These are phyloP conservation scores for Sussaba pulchella DNA, from an alignment of 2,888 invertebrate genomes.

Conservation along the genomic window DNA sequence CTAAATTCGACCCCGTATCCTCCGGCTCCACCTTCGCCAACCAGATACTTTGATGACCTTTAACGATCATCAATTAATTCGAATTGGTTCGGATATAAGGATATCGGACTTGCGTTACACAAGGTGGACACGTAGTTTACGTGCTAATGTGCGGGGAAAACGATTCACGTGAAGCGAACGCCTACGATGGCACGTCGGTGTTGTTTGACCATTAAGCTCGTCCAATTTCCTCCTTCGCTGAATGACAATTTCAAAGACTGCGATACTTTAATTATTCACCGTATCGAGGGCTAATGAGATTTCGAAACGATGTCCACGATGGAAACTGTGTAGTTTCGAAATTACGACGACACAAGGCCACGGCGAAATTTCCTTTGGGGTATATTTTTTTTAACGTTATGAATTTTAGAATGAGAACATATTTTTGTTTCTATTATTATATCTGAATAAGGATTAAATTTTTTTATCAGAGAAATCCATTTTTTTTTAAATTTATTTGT, in stretches of 20 bases:
- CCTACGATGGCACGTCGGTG: slow-evolving; percentile 69
- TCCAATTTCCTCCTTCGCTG: slow-evolving; percentile 51
- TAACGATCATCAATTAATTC: slow-evolving; percentile 82
- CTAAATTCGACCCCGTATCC: slow-evolving; percentile 40
- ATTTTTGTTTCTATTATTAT: too few relatives aligned
- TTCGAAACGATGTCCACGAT: not conserved
- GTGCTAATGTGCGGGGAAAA: not conserved
- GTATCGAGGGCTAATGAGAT: slow-evolving; percentile 49
- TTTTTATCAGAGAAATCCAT: too few relatives aligned
- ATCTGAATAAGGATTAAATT: too few relatives aligned
- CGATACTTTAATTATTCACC: slow-evolving; percentile 56
- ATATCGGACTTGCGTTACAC: slow-evolving; percentile 69
- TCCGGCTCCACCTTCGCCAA: slow-evolving; percentile 75
- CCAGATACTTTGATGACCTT: slow-evolving; percentile 83
- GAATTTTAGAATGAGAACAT: too few relatives aligned
- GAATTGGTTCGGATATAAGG: slow-evolving; percentile 76
- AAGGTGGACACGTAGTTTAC: slow-evolving; percentile 48
- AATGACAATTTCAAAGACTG: slow-evolving; percentile 45
- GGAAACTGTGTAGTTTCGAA: too few relatives aligned
- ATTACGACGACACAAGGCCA: too few relatives aligned
- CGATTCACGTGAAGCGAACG: slow-evolving; percentile 31
- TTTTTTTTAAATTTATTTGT: too few relatives aligned
- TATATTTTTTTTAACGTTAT: too few relatives aligned
- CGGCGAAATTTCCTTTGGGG: too few relatives aligned
- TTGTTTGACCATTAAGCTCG: slow-evolving; percentile 76